These are phyloP conservation scores for Pherbina coryleti DNA, from an alignment of 2,888 invertebrate species.

Conservation along the genomic window DNA sequence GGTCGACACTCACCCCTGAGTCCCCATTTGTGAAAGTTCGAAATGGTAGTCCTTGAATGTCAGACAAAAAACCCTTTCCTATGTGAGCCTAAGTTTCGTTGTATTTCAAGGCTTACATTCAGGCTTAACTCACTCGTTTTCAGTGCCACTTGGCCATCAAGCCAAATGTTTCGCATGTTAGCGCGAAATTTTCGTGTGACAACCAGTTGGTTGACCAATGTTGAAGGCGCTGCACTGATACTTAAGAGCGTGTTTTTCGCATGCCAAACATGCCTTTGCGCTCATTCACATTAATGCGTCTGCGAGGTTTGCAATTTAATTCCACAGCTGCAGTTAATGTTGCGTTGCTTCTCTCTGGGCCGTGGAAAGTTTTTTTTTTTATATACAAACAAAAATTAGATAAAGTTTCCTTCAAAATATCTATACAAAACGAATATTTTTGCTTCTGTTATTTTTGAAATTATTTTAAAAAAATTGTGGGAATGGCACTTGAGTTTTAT, in stretches of 20 bases:
- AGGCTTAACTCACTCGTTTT: slow-evolving; percentile 36
- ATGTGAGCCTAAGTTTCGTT: not conserved
- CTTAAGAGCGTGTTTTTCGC: too few relatives aligned
- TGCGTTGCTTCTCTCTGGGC: too few relatives aligned
- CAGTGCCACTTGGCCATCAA: slow-evolving; percentile 47
- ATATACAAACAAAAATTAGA: too few relatives aligned
- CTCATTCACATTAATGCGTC: too few relatives aligned
- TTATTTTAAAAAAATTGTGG: too few relatives aligned
- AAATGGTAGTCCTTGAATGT: not conserved
- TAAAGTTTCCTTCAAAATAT: too few relatives aligned
- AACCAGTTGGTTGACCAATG: slow-evolving; percentile 32
- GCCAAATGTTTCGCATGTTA: slow-evolving; percentile 44
- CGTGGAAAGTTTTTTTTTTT: too few relatives aligned
- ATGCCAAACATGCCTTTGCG: too few relatives aligned
- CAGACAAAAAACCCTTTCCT: not conserved
- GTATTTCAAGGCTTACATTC: slow-evolving; percentile 43
- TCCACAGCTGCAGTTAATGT: too few relatives aligned
- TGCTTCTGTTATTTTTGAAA: too few relatives aligned
- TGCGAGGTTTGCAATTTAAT: not conserved
- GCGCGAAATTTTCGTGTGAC: not conserved
- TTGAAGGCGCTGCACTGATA: not conserved
- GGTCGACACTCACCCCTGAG: not conserved
- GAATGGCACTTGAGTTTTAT: too few relatives aligned
- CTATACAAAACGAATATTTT: too few relatives aligned
- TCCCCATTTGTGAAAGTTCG: not conserved